Conservation (phyloP, 2,888 invertebrate species). For the Brachyptera putata region DNA sequence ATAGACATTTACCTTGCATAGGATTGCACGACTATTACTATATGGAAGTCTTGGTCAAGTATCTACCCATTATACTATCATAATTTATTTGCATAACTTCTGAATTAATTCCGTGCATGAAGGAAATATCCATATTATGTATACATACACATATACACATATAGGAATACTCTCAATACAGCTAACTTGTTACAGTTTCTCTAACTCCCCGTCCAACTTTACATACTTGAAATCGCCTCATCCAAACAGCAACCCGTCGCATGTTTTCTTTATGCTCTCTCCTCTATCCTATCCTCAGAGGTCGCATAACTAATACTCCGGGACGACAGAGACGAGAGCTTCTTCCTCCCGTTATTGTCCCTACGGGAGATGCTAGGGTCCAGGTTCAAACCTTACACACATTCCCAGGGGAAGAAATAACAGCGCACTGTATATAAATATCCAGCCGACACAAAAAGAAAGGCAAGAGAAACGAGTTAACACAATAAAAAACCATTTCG, state of each 20-base stretch:
- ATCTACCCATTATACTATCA: too few relatives aligned
- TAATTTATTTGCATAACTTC: too few relatives aligned
- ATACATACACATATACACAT: too few relatives aligned
- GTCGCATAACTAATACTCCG: background rate
- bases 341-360: background rate
- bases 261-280: background rate
- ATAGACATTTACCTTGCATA: too few relatives aligned
- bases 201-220: background rate
- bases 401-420: background rate
- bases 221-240: background rate
- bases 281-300: background rate
- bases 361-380: background rate
- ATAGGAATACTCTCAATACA: too few relatives aligned
- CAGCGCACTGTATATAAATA: slow-evolving; percentile 2
- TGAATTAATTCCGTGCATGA: too few relatives aligned
- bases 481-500: background rate
- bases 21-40: too few relatives aligned
- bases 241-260: background rate
- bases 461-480: background rate
- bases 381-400: background rate
- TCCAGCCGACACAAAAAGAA: background rate
- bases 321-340: background rate
- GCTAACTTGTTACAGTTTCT: too few relatives aligned
- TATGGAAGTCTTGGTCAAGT: too few relatives aligned
- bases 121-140: too few relatives aligned